A percentile compares a stretch with the other conserved stretches of the same genome.
These are phyloP conservation scores for Bettongia penicillata DNA, from an alignment of 2,113 vertebrate species.

Conservation along the genomic window DNA sequence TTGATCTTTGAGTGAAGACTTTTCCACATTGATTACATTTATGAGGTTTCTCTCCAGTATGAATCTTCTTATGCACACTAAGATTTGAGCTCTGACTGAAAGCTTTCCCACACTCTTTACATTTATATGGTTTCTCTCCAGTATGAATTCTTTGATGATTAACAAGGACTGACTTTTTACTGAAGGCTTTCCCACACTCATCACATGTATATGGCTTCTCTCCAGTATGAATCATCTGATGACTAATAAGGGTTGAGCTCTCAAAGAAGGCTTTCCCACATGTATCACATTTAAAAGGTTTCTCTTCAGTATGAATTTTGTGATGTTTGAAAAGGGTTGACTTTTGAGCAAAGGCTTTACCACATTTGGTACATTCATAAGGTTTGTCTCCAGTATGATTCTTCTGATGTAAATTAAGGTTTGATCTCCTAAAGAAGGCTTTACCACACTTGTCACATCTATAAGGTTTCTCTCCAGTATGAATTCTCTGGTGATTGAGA, in stretches of 20 bases:
- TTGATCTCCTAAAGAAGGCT: conserved; percentile 72
- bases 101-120: conserved; percentile 71
- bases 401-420: conserved; percentile 66
- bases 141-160: conserved; percentile 68
- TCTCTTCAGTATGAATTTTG: conserved; percentile 68
- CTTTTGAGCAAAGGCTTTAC: conserved; percentile 63
- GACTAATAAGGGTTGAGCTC: conserved; percentile 68
- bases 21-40: conserved; percentile 74
- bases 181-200: conserved; percentile 69
- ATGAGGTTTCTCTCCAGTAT: conserved; percentile 77
- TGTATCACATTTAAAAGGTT: conserved; percentile 62
- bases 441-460: conserved; percentile 75
- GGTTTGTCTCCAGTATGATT: conserved; percentile 68
- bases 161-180: conserved; percentile 66
- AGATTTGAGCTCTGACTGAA: conserved; percentile 76
- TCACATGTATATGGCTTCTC: conserved; percentile 60
- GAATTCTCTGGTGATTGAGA: conserved; percentile 77
- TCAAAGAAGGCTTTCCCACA: conserved; percentile 66
- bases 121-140: conserved; percentile 75
- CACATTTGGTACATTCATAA: conserved; percentile 63
- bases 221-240: conserved; percentile 72
- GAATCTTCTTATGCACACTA: conserved; percentile 73
- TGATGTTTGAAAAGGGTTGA: conserved; percentile 67
- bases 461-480: conserved; percentile 71
- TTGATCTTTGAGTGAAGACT: conserved; percentile 74